Conservation (phyloP, 2,797 vertebrate species). For the Otolemur crassicaudatus region DNA sequence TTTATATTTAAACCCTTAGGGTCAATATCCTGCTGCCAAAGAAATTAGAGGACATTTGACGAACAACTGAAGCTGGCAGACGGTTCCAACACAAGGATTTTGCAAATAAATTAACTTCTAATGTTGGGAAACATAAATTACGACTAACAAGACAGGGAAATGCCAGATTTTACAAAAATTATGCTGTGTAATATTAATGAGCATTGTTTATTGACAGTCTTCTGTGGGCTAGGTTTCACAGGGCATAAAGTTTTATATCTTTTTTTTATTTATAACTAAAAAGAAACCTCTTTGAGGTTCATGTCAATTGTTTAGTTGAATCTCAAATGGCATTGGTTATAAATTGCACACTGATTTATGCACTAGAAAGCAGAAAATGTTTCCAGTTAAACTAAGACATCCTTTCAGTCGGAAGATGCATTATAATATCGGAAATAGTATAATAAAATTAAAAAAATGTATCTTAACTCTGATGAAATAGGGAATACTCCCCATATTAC, state of each 20-base stretch:
- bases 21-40: conserved; percentile 23
- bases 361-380: conserved; percentile 31
- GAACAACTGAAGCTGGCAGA: background rate
- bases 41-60: conserved; percentile 54
- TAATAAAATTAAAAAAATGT: conserved; percentile 32
- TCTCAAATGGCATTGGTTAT: background rate
- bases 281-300: conserved; percentile 8
- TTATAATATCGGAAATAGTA: background rate
- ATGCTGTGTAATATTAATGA: background rate
- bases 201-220: background rate
- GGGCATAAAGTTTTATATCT: background rate
- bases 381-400: background rate
- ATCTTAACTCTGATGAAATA: background rate
- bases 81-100: conserved; percentile 5
- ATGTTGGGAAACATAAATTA: conserved; percentile 27
- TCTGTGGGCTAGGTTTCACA: background rate
- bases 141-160: conserved; percentile 28
- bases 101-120: conserved; percentile 37
- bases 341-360: background rate
- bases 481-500: background rate
- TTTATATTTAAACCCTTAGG: conserved; percentile 20
- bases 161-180: background rate
- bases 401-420: background rate
- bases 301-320: conserved; percentile 12
- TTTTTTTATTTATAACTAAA: conserved; percentile 39